Conservation (phyloP, 2,888 invertebrate genomes). For the Polydrusus cervinus region DNA sequence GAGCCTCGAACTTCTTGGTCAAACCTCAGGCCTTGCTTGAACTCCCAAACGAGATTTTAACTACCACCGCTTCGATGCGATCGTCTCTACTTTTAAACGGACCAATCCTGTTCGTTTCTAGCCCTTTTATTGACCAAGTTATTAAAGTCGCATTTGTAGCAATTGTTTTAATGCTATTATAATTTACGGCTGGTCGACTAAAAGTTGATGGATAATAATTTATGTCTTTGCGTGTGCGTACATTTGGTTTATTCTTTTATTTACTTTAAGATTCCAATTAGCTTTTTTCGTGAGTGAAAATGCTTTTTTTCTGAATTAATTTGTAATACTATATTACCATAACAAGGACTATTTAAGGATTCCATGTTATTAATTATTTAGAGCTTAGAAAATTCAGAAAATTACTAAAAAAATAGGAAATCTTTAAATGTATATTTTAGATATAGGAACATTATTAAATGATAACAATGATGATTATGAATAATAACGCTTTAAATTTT, state of each 20-base stretch:
- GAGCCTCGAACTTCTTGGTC: neutral
- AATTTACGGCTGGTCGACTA: conserved; percentile 38
- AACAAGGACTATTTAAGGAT: neutral
- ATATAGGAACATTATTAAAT: too few relatives aligned
- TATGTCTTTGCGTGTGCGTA: conserved; percentile 30
- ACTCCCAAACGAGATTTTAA: conserved; percentile 46
- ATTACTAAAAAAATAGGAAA: too few relatives aligned
- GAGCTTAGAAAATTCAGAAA: too few relatives aligned
- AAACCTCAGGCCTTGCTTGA: conserved; percentile 23
- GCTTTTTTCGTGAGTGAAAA: conserved; percentile 5
- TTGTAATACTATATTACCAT: neutral
- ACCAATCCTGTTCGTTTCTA: conserved; percentile 20
- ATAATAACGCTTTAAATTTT: too few relatives aligned
- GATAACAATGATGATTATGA: too few relatives aligned
- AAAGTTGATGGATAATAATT: conserved; percentile 36
- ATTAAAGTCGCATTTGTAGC: conserved; percentile 49
- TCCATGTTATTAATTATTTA: neutral
- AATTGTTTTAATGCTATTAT: conserved; percentile 48
- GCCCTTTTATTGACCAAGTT: conserved; percentile 40
- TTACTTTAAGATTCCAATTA: conserved; percentile 13
- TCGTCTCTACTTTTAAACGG: conserved; percentile 21
- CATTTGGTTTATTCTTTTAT: conserved; percentile 8
- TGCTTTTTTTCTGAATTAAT: conserved; percentile 11
- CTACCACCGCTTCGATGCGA: conserved; percentile 20
- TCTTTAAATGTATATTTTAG: too few relatives aligned